Base-by-base conservation (phyloP, 2,113 vertebrate genomes). In the Daboia siamensis region DNA sequence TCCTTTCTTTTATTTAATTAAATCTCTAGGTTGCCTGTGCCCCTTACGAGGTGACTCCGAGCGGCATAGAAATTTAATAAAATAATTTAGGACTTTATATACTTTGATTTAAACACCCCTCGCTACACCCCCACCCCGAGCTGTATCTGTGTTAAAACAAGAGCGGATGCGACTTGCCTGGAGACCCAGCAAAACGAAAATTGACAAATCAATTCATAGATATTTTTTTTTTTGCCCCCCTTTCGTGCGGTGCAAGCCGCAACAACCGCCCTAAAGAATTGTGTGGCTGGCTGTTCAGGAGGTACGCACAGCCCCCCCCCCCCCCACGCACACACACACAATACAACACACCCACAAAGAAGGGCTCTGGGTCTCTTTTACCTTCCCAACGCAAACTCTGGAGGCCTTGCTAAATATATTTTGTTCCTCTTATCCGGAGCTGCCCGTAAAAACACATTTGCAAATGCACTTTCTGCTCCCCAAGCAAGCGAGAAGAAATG, bases 371-470 rank as follows among this genome's bases (percentile, higher is more conserved):
- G 93, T 33, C 64, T 85, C 91, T 88, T 88, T 1, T 4, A 51
- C 0, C 2, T 94, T 91, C 54, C 26, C 12, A 29, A n/a, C 21
- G 90, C 90, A 46, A 59, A 69, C 59, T 54, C 17, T 33, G 10
- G 21, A 3, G 6, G 46, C 17, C 44, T 3, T 21, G 6, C 46
- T 59, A 5, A 56, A 59, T 26, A 93, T 95, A 92, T 85, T 91
- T 51, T 91, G 88, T 12, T 57, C 23, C 12, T 17, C 86, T 23
- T 15, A 10, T 51, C 48, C 48, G 48, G 7, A 2, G 64, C 20
- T 26, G 21, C 90, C 10, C 80, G 94, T 57, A 87, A 1, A 93
- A 1, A 94, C 93, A 92, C 92, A 39, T 80, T 8, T 20, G 24
- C 85, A 86, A 86, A 48, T 87, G 26, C n/a, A 12, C 15, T 23